These are phyloP conservation scores for Delphinus delphis DNA, from an alignment of 2,113 vertebrate genomes.

Conservation along the genomic window DNA sequence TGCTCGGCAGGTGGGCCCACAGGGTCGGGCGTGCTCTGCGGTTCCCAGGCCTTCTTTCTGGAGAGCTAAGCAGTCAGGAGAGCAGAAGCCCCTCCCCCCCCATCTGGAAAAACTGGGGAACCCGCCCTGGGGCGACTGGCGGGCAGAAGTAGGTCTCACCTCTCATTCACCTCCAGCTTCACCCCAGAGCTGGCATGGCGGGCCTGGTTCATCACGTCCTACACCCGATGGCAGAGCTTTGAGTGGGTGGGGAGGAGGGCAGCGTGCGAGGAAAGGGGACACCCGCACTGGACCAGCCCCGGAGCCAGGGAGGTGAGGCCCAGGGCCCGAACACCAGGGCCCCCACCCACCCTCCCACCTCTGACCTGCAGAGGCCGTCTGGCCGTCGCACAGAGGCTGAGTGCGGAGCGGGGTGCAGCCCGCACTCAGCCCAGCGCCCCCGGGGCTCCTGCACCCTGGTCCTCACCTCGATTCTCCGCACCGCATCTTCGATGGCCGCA, in stretches of 20 bases:
- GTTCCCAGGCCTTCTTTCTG: not conserved
- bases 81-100: not conserved
- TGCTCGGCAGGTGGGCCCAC: too few species aligned
- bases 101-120: accelerated
- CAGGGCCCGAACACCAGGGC: not conserved
- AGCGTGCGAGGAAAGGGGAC: accelerated
- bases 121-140: accelerated
- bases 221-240: not conserved
- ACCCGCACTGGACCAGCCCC: accelerated
- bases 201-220: conserved; percentile 99
- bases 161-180: conserved; percentile 97
- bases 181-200: conserved; percentile 91
- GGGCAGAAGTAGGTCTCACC: conserved; percentile 81
- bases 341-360: not conserved
- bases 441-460: accelerated
- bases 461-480: conserved; percentile 94
- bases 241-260: accelerated
- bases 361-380: not conserved
- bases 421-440: accelerated
- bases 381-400: too few species aligned
- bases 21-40: accelerated
- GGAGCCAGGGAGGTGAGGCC: not conserved
- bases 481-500: conserved; percentile 94
- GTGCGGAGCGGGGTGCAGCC: accelerated
- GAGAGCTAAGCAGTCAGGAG: too few species aligned